Conservation (phyloP, 35 echinoderm and acorn worm species). For the Lytechinus variegatus region DNA sequence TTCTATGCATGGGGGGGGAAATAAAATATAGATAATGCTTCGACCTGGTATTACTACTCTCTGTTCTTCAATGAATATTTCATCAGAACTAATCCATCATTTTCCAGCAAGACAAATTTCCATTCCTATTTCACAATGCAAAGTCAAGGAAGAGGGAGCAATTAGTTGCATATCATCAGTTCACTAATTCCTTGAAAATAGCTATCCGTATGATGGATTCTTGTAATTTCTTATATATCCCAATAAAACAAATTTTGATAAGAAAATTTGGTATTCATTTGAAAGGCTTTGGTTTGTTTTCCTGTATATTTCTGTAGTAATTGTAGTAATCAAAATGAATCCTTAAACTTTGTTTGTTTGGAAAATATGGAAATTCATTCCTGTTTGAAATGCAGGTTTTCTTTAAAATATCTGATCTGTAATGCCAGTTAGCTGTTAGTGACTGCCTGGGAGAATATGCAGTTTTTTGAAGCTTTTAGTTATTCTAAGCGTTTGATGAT, state of each 20-base stretch:
- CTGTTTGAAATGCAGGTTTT: neutral
- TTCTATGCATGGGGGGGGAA: neutral
- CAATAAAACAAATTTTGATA: neutral
- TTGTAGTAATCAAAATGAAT: neutral
- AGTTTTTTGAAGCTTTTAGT: neutral
- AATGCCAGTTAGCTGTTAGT: neutral
- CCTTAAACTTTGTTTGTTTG: neutral
- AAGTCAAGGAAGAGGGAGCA: neutral
- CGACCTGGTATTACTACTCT: neutral
- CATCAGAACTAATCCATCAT: neutral
- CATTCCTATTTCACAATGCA: neutral
- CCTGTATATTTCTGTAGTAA: neutral
- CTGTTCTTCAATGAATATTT: conserved; percentile 20
- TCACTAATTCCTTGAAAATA: neutral
- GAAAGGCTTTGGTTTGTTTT: neutral
- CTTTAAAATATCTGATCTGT: neutral
- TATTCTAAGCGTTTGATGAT: neutral
- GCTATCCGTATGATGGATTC: neutral
- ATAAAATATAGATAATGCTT: neutral
- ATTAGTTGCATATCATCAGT: neutral
- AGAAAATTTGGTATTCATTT: conserved; percentile 15
- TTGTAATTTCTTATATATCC: neutral
- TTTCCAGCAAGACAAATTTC: neutral
- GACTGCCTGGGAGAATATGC: neutral
- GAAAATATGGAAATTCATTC: neutral